Evolutionary conservation across 2,797 vertebrate species (phyloP), one percentile per base, ranked within the genome.

Genomic region (Pyrocephalus nanus): DNA sequence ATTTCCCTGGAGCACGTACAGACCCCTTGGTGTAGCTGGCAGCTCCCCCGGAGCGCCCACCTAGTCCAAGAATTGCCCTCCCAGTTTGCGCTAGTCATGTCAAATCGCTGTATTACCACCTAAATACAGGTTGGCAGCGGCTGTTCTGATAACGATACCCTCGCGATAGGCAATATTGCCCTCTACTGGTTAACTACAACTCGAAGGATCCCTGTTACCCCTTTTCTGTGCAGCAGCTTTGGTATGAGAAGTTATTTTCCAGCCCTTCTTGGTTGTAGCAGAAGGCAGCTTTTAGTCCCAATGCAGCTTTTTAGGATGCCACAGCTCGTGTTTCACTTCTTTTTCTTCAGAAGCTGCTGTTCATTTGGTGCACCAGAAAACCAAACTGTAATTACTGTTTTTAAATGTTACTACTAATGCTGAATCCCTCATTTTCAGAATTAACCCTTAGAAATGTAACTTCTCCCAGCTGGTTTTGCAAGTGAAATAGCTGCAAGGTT

Each of bases 131-230:
- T 34, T 82, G 81, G 61, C 62, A 7, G 77, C 21, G 64, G 36
- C 43, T 14, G 81, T 5, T 58, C 36, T 2, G 80, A 29, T 5
- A 2, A 32, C 15, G 6, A n/a, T 34, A 19, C 79, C 74, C 50
- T 79, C 57, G 34, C 27, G 8, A 17, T 78, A 73, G 95, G 70
- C 96, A 72, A 91, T 74, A 20, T 96, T 97, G 97, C 97, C 96
- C 94, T 97, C 97, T 96, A 2, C 97, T 95, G 97, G 96, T 66
- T 86, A 14, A 2, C 55, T 23, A 0, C 72, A n/a, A 3, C 27
- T 22, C 72, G 38, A 13, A 50, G 48, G 38, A 75, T 25, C 66
- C 62, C 11, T n/a, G 2, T 13, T 77, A 73, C 2, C 32, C 45
- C 4, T 67, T 26, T 60, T 17, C 30, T 2, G 51, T 0, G 11